Conservation (phyloP, 2,888 invertebrate genomes). For the Mythimna albipuncta region DNA sequence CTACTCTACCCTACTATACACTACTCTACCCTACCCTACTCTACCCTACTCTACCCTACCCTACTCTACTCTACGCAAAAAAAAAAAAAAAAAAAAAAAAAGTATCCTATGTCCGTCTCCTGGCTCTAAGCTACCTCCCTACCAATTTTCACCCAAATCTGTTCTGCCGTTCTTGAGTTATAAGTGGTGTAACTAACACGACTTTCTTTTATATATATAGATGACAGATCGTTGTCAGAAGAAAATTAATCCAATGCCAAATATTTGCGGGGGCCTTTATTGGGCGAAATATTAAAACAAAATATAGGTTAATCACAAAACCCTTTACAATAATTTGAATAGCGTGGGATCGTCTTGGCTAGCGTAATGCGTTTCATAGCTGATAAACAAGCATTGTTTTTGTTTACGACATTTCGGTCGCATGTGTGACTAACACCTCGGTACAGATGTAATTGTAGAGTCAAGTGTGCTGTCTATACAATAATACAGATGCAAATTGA, state of each 20-base stretch:
- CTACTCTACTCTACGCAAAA: no score
- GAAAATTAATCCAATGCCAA: conserved; percentile 21
- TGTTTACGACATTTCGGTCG: conserved; percentile 59
- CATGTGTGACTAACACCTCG: conserved; percentile 43
- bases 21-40: no score
- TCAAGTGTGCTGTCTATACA: not conserved
- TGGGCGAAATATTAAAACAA: conserved; percentile 16
- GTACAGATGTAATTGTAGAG: not conserved
- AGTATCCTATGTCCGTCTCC: no score
- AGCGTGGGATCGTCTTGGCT: conserved; percentile 54
- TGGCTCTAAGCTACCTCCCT: no score
- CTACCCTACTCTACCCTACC: no score
- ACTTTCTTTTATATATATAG: no score
- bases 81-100: no score
- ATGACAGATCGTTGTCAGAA: conserved; percentile 2
- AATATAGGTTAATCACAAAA: not conserved
- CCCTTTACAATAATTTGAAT: conserved; percentile 18
- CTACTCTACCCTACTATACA: no score
- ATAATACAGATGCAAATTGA: conserved; percentile 41
- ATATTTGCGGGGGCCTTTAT: not conserved
- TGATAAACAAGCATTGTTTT: conserved; percentile 65
- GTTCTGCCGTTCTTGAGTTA: no score
- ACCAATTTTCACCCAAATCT: no score
- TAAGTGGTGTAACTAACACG: no score
- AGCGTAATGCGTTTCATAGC: conserved; percentile 26